Conservation (phyloP, 2,888 invertebrate species). For the Adela reaumurella region DNA sequence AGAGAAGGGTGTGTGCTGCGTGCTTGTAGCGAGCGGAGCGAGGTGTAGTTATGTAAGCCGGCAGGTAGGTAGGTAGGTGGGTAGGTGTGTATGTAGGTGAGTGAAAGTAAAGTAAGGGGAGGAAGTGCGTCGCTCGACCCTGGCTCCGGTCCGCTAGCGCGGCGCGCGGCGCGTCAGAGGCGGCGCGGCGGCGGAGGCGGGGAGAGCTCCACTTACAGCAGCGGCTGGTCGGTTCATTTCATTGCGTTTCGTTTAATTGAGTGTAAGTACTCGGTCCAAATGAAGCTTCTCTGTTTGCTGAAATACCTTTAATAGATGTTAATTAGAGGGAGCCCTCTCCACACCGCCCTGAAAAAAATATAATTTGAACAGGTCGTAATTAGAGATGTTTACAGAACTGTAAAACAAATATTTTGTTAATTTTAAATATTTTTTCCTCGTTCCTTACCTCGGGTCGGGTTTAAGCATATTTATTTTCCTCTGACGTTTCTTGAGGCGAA, state of each 20-base stretch:
- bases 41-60: too few species aligned
- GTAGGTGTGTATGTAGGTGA: too few species aligned
- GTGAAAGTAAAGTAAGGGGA: too few species aligned
- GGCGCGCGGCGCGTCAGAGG: conserved; percentile 15
- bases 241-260: conserved; percentile 39
- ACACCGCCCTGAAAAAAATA: conserved; percentile 43
- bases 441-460: conserved; percentile 36
- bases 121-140: too few species aligned
- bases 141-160: background rate
- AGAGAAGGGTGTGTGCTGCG: too few species aligned
- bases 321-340: conserved; percentile 43
- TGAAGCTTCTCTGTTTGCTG: conserved; percentile 46
- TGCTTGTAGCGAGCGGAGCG: too few species aligned
- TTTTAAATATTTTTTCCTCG: conserved; percentile 47
- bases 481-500: conserved; percentile 32
- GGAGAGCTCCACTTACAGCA: conserved; percentile 1
- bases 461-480: conserved; percentile 52
- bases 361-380: conserved; percentile 55
- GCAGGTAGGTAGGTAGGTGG: too few species aligned
- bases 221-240: background rate
- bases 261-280: conserved; percentile 50
- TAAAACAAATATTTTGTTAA: conserved; percentile 54
- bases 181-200: conserved; percentile 15
- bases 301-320: conserved; percentile 55
- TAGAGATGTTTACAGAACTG: conserved; percentile 55